phyloP scores from a whole-genome alignment of 2,797 vertebrate species.

The Neosilurus hyrtlii region DNA sequence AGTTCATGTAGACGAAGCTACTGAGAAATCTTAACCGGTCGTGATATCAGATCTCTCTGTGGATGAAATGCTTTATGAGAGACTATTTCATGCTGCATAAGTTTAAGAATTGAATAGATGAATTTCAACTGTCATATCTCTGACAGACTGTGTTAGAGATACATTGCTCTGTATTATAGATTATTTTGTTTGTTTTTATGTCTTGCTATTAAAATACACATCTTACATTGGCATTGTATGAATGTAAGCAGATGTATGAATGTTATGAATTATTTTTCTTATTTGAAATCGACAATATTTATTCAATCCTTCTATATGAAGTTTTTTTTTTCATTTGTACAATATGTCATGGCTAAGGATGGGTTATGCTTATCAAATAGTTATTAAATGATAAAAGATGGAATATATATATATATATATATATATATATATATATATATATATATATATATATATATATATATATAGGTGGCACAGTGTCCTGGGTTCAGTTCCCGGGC shows the following conservation, averaged over 20 bases:
- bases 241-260: not conserved
- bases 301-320: too few relatives aligned
- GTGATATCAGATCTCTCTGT: conserved; percentile 7
- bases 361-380: too few relatives aligned
- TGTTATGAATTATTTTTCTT: not conserved
- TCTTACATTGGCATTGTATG: not conserved
- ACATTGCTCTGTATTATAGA: too few relatives aligned
- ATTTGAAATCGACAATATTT: not conserved
- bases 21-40: conserved; percentile 20
- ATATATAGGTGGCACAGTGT: too few relatives aligned
- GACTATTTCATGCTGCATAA: not conserved
- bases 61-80: not conserved
- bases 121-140: too few relatives aligned
- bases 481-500: too few relatives aligned
- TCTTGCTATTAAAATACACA: not conserved
- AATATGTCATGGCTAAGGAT: not conserved
- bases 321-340: not conserved
- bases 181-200: not conserved
- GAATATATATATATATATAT: too few relatives aligned
- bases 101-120: not conserved
- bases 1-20: too few relatives aligned
- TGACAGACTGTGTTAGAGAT: not conserved
- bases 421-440: too few relatives aligned
- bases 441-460: too few relatives aligned
- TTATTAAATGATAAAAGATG: too few relatives aligned